Evolutionary conservation across 2,113 vertebrate genomes (phyloP).

Genomic region (Cryptomyrus ogoouensis): DNA sequence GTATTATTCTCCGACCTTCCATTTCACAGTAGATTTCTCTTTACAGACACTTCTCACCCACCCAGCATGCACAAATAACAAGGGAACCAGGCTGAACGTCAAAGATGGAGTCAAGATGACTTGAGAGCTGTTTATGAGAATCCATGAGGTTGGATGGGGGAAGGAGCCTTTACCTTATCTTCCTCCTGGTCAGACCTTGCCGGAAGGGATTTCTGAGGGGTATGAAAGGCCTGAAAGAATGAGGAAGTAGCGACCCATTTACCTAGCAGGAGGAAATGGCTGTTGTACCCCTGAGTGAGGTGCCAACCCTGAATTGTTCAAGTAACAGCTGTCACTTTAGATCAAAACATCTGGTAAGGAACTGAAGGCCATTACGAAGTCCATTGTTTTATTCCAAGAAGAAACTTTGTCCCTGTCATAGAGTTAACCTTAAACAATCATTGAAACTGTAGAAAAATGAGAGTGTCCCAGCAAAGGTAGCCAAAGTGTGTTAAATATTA

Average conservation of each 20-base stretch:
- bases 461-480: background rate
- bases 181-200: slow-evolving; percentile 62
- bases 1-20: background rate
- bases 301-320: background rate
- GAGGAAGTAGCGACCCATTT: background rate
- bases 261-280: background rate
- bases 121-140: background rate
- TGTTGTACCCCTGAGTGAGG: background rate
- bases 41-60: background rate
- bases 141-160: background rate
- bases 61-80: background rate
- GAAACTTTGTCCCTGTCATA: background rate
- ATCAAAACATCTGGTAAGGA: background rate
- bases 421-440: background rate
- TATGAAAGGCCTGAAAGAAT: slow-evolving; percentile 58
- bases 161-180: slow-evolving; percentile 56
- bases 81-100: background rate
- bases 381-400: background rate
- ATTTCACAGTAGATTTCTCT: background rate
- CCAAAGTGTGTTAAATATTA: background rate
- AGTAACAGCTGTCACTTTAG: background rate
- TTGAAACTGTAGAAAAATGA: background rate
- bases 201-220: slow-evolving; percentile 73
- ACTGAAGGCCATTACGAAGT: background rate
- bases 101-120: background rate